Percentiles rank a stretch among this genome's conserved stretches.
Evolutionary conservation across 2,797 vertebrate genomes (phyloP).

Genomic region (Cephalopachus bancanus): DNA sequence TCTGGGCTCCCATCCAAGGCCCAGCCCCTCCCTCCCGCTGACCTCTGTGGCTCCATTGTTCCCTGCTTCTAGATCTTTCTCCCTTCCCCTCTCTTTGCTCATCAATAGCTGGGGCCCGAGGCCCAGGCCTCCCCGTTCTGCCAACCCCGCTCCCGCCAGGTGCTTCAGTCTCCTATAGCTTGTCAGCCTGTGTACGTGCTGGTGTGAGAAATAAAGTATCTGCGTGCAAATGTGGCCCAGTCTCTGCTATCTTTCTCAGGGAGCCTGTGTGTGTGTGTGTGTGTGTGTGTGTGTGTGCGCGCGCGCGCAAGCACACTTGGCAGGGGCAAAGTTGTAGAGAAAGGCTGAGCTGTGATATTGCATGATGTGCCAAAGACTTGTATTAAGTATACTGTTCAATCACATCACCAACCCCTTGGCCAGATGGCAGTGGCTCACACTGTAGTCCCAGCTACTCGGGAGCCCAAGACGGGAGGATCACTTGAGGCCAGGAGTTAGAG

Average conservation of each 20-base stretch:
- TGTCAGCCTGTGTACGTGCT: neutral
- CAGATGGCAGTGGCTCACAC: too few relatives aligned
- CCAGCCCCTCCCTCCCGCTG: neutral
- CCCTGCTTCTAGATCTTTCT: neutral
- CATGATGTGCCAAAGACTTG: neutral
- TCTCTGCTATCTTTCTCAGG: neutral
- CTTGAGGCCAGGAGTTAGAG: too few relatives aligned
- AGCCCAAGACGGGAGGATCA: too few relatives aligned
- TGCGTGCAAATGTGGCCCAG: neutral
- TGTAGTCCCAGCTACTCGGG: too few relatives aligned
- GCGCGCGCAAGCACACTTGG: neutral
- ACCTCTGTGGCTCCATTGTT: neutral
- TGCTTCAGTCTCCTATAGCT: neutral
- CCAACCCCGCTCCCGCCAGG: neutral
- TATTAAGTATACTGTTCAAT: neutral
- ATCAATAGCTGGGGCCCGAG: neutral
- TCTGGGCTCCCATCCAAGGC: neutral
- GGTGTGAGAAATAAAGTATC: slow-evolving; percentile 69
- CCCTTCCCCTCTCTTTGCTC: neutral
- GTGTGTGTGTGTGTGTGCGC: rapidly evolving
- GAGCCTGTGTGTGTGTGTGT: neutral
- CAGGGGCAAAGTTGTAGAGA: neutral
- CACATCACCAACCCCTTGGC: neutral
- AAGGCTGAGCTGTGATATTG: neutral
- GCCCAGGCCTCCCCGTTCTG: neutral